phyloP scores from a whole-genome alignment of 2,888 invertebrate genomes.

The Metopia argyrocephala region DNA sequence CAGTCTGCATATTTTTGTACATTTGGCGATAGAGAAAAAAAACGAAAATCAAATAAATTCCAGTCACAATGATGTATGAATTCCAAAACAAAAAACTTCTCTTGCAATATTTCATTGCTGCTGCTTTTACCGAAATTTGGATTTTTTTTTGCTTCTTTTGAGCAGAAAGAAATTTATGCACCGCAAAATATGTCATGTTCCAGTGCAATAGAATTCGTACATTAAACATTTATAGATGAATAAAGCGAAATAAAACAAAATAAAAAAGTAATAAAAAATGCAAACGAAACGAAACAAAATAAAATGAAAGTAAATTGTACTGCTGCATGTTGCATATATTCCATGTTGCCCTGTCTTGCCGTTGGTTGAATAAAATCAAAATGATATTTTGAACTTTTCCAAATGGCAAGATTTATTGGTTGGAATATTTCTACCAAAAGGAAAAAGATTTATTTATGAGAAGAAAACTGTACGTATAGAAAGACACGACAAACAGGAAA shows the following conservation, averaged over 20 bases:
- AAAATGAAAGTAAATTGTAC: background rate
- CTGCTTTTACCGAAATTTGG: constrained; percentile 12
- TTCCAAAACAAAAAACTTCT: constrained; percentile 26
- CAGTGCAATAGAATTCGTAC: constrained; percentile 62
- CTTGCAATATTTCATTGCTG: constrained; percentile 35
- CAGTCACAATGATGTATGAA: constrained; percentile 55
- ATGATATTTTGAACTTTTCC: constrained; percentile 52
- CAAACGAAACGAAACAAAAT: background rate
- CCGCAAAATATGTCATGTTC: constrained; percentile 63
- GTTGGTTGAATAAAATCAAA: constrained; percentile 44
- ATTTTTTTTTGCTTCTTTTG: background rate
- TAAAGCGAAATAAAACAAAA: constrained; percentile 12
- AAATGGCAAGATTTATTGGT: constrained; percentile 44
- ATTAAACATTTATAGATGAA: constrained; percentile 59
- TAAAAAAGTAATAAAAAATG: background rate
- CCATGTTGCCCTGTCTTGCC: background rate
- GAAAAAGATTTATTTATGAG: constrained; percentile 47
- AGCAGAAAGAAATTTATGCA: constrained; percentile 47
- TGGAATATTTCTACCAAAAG: background rate
- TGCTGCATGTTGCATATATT: constrained; percentile 23
- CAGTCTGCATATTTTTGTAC: constrained; percentile 49
- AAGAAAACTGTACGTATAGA: background rate
- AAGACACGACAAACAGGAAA: background rate
- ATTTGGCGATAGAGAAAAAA: background rate
- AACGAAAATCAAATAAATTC: constrained; percentile 11